Evolutionary conservation across 2,113 vertebrate genomes (phyloP).

Genomic region (Sorex fumeus): DNA sequence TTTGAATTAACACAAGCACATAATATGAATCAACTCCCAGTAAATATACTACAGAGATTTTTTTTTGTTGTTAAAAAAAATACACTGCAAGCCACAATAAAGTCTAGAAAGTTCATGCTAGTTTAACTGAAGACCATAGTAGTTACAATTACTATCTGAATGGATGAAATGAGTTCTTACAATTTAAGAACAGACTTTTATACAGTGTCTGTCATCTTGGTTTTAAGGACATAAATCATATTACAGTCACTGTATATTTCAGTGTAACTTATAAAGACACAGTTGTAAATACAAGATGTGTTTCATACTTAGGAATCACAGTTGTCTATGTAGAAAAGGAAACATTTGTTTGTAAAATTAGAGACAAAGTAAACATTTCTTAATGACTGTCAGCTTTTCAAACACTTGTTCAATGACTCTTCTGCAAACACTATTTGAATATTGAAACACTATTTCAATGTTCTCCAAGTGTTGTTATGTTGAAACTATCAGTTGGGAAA

Average conservation of each 20-base stretch:
- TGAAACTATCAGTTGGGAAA: slow-evolving; percentile 33
- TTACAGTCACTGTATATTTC: slow-evolving; percentile 25
- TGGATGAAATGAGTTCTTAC: slow-evolving; percentile 15
- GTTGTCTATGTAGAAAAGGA: not conserved
- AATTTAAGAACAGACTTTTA: not conserved
- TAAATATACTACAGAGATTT: not conserved
- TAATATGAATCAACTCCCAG: not conserved
- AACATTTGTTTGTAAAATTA: slow-evolving; percentile 9
- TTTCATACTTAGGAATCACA: slow-evolving; percentile 41
- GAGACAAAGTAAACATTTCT: not conserved
- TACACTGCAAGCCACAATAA: too few relatives aligned
- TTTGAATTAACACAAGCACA: not conserved
- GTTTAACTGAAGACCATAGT: not conserved
- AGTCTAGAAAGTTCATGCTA: not conserved
- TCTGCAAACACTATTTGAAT: not conserved
- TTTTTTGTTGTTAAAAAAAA: not conserved
- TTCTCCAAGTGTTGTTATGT: not conserved
- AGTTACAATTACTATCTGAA: not conserved
- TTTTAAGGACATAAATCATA: slow-evolving; percentile 35
- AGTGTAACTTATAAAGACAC: slow-evolving; percentile 36
- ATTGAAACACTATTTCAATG: not conserved
- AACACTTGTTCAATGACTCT: slow-evolving; percentile 18
- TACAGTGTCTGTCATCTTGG: not conserved
- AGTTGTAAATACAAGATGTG: slow-evolving; percentile 38
- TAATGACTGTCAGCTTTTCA: not conserved